Percentiles rank a stretch among this genome's conserved stretches.
These are phyloP conservation scores for Babyrousa celebensis DNA, from an alignment of 2,797 vertebrate species.

Conservation along the genomic window DNA sequence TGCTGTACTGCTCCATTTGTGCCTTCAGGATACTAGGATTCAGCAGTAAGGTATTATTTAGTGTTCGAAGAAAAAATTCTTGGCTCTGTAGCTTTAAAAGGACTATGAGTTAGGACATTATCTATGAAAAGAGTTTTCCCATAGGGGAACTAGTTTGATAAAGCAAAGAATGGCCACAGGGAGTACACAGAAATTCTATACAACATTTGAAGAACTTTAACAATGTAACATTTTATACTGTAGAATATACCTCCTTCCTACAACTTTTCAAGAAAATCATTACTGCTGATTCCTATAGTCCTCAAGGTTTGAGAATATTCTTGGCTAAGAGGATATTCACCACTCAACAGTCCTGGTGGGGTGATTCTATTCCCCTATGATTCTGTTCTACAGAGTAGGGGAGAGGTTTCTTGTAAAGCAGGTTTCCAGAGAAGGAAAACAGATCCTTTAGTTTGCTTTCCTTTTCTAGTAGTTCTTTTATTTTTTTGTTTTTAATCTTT, in stretches of 20 bases:
- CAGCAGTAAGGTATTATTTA: conserved; percentile 36
- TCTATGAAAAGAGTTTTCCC: background rate
- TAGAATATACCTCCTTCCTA: conserved; percentile 66
- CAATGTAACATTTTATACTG: conserved; percentile 66
- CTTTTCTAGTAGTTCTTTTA: background rate
- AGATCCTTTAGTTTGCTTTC: background rate
- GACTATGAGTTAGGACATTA: background rate
- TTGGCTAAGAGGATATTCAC: conserved; percentile 32
- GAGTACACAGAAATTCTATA: conserved; percentile 62
- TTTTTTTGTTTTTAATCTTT: background rate
- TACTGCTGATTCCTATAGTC: background rate
- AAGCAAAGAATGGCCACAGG: conserved; percentile 25
- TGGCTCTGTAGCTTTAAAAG: conserved; percentile 31
- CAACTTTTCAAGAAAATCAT: conserved; percentile 52
- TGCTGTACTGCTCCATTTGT: conserved; percentile 14
- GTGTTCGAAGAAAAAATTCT: conserved; percentile 60
- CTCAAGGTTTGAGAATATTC: conserved; percentile 70
- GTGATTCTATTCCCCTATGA: conserved; percentile 49
- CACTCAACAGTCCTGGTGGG: background rate
- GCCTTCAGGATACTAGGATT: conserved; percentile 39
- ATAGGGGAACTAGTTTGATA: background rate
- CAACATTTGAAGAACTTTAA: conserved; percentile 77
- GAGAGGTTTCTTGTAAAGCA: background rate
- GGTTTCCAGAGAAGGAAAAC: background rate
- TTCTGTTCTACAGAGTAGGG: background rate